A percentile compares a stretch with the other conserved stretches of the same genome.
These are phyloP conservation scores for Gasteruption jaculator DNA, from an alignment of 2,888 invertebrate species.

Conservation along the genomic window DNA sequence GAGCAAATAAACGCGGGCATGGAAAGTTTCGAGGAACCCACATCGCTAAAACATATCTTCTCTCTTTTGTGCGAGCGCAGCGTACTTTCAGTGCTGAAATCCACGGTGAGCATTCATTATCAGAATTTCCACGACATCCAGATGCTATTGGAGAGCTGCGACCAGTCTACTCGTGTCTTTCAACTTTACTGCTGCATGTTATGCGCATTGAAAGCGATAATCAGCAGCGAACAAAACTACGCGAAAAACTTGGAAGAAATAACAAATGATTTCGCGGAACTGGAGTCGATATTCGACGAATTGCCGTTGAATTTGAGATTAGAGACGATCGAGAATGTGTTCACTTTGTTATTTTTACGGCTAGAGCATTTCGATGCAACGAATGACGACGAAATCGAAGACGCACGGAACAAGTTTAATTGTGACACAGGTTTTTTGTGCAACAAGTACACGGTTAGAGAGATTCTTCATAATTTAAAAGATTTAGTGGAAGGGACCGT, in stretches of 20 bases:
- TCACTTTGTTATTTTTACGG: slow-evolving; percentile 65
- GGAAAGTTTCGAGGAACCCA: slow-evolving; percentile 18
- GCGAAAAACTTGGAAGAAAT: slow-evolving; percentile 20
- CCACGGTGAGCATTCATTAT: slow-evolving; percentile 37
- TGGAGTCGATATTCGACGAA: slow-evolving; percentile 31
- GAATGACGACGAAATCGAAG: slow-evolving; percentile 52
- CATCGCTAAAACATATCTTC: slow-evolving; percentile 33
- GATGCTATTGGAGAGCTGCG: slow-evolving; percentile 28
- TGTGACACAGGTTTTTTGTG: slow-evolving; percentile 56
- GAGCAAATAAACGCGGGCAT: slow-evolving; percentile 3
- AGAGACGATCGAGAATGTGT: slow-evolving; percentile 70
- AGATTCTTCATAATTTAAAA: slow-evolving; percentile 59
- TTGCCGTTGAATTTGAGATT: slow-evolving; percentile 36
- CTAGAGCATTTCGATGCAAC: slow-evolving; percentile 57
- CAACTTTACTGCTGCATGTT: slow-evolving; percentile 36
- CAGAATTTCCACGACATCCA: slow-evolving; percentile 29
- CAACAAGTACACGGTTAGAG: slow-evolving; percentile 58
- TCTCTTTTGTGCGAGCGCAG: slow-evolving; percentile 30
- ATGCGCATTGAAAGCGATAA: slow-evolving; percentile 35
- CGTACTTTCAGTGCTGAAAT: slow-evolving; percentile 35
- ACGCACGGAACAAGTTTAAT: slow-evolving; percentile 49
- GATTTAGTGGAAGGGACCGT: slow-evolving; percentile 55
- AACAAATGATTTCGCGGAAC: slow-evolving; percentile 26
- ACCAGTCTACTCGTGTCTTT: slow-evolving; percentile 27
- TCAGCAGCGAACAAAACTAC: slow-evolving; percentile 29